Conservation (phyloP, 53 echinoderm and acorn worm species). For the Antedon mediterranea region DNA sequence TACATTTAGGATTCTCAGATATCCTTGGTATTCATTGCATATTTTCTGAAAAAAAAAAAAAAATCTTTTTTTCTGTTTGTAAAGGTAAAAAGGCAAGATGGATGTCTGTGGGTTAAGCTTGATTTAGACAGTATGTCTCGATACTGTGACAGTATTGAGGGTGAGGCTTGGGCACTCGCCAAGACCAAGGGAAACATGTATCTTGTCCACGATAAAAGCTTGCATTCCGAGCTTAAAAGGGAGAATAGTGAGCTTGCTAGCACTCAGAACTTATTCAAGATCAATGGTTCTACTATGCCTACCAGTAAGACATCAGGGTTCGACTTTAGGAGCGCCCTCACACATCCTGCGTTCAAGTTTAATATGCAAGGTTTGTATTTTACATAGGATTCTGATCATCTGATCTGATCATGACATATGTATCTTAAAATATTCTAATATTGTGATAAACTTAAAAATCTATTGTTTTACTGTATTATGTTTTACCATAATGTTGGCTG, state of each 20-base stretch:
- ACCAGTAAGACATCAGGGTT: slow-evolving; percentile 29
- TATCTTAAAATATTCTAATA: too few species aligned
- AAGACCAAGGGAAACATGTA: slow-evolving; percentile 44
- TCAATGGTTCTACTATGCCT: slow-evolving; percentile 13
- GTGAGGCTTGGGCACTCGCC: slow-evolving; percentile 87
- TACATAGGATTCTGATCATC: too few species aligned
- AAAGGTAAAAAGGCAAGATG: slow-evolving; percentile 34
- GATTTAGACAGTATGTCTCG: slow-evolving; percentile 79
- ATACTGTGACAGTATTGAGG: slow-evolving; percentile 91
- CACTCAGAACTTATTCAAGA: slow-evolving; percentile 27
- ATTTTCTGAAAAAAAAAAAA: too few species aligned
- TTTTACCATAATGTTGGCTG: too few species aligned
- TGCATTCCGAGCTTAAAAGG: slow-evolving; percentile 33
- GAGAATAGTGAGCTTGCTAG: slow-evolving; percentile 17
- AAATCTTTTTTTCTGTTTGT: background rate
- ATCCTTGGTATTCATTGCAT: too few species aligned
- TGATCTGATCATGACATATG: too few species aligned
- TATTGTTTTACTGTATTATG: too few species aligned
- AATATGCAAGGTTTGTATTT: slow-evolving; percentile 3
- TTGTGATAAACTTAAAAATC: too few species aligned
- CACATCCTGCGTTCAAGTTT: slow-evolving; percentile 66
- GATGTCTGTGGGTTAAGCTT: slow-evolving; percentile 72
- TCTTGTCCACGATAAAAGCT: slow-evolving; percentile 43
- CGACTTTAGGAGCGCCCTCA: slow-evolving; percentile 85
- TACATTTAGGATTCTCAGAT: too few species aligned